phyloP scores from a whole-genome alignment of 2,797 vertebrate genomes.

The Tympanoctomys barrerae region DNA sequence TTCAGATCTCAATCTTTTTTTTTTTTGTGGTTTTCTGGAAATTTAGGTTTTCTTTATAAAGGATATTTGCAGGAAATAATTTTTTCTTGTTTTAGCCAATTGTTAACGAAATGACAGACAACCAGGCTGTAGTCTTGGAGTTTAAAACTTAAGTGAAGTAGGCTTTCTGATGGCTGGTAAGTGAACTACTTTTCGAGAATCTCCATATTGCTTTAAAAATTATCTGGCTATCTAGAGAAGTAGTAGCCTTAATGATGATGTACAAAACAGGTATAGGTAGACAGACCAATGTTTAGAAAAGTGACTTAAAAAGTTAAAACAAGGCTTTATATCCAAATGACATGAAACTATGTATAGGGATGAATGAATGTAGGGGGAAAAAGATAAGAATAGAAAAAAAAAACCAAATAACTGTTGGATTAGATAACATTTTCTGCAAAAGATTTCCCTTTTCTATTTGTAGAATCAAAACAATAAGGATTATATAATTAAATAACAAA shows the following conservation, averaged over 20 bases:
- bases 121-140: background rate
- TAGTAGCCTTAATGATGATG: background rate
- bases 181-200: background rate
- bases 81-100: background rate
- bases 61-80: constrained; percentile 30
- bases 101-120: background rate
- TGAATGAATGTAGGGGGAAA: background rate
- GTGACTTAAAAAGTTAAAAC: background rate
- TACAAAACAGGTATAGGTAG: background rate
- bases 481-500: constrained; percentile 5
- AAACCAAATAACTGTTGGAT: background rate
- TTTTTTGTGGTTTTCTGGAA: constrained; percentile 9
- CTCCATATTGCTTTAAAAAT: background rate
- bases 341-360: background rate
- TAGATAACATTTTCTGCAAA: background rate
- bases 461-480: background rate
- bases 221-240: background rate
- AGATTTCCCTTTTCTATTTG: constrained; percentile 12
- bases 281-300: background rate
- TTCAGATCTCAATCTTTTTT: background rate
- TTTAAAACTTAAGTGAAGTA: background rate
- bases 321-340: background rate
- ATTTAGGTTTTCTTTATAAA: background rate
- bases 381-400: background rate
- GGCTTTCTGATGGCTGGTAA: background rate